Percentiles rank a stretch among this genome's conserved stretches.
phyloP scores from a whole-genome alignment of 2,888 invertebrate genomes.

The Craniophora ligustri region DNA sequence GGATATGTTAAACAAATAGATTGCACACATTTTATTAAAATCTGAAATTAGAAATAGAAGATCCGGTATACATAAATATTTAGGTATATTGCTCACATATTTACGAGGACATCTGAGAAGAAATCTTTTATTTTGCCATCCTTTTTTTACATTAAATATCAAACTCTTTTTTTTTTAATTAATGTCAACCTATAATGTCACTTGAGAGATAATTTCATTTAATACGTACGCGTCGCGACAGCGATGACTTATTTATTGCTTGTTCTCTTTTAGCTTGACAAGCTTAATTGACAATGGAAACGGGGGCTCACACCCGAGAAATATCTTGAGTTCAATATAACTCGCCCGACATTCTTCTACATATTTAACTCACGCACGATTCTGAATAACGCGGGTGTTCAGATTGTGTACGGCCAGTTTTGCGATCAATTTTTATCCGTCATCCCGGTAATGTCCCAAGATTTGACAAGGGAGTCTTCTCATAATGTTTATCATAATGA shows the following conservation, averaged over 20 bases:
- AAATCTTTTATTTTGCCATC: too few species aligned
- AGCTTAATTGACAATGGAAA: constrained; percentile 56
- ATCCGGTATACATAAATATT: too few species aligned
- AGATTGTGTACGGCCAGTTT: background rate
- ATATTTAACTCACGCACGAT: background rate
- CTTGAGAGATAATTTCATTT: constrained; percentile 28
- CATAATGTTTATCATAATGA: too few species aligned
- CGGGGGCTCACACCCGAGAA: constrained; percentile 15
- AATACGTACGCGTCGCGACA: constrained; percentile 19
- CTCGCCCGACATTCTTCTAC: constrained; percentile 10
- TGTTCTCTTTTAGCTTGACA: constrained; percentile 43
- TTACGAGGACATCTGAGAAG: too few species aligned
- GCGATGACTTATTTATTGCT: constrained; percentile 45
- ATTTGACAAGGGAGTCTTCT: too few species aligned
- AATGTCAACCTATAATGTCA: background rate
- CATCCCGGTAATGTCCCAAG: too few species aligned
- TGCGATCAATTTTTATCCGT: too few species aligned
- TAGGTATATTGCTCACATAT: too few species aligned
- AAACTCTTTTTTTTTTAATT: constrained; percentile 6
- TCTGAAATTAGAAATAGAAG: too few species aligned
- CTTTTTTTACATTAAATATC: too few species aligned
- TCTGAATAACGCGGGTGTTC: background rate
- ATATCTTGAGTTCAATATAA: constrained; percentile 27
- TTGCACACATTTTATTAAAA: too few species aligned
- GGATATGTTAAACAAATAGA: too few species aligned